Conservation (phyloP, 2,888 invertebrate species). For the Eilema griseolum region DNA sequence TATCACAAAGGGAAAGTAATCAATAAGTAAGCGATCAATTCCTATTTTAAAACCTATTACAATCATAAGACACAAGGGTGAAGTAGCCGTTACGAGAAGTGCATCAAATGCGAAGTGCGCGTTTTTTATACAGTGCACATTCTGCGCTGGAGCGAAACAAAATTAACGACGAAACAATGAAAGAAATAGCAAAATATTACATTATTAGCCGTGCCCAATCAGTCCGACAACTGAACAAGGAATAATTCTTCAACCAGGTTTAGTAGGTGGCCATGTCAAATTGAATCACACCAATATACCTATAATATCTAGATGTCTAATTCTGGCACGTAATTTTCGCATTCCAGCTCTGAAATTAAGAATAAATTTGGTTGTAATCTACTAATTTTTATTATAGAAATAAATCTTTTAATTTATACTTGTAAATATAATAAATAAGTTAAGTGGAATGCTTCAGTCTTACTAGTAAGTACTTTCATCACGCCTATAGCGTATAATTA, state of each 20-base stretch:
- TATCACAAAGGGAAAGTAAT: too few relatives aligned
- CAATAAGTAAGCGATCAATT: too few relatives aligned
- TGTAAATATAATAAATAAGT: constrained; percentile 40
- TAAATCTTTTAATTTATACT: constrained; percentile 25
- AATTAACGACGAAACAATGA: too few relatives aligned
- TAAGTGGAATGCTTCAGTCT: constrained; percentile 83
- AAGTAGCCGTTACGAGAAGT: too few relatives aligned
- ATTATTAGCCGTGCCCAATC: neutral
- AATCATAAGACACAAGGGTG: too few relatives aligned
- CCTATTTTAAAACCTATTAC: too few relatives aligned
- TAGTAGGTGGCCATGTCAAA: neutral
- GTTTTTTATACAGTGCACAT: too few relatives aligned
- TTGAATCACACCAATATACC: constrained; percentile 14
- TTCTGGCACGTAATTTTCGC: constrained; percentile 59
- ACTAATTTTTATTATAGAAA: constrained; percentile 17
- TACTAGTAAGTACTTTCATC: constrained; percentile 71
- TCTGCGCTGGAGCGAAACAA: too few relatives aligned
- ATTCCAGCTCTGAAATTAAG: constrained; percentile 32
- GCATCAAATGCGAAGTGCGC: too few relatives aligned
- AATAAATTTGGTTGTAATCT: constrained; percentile 27
- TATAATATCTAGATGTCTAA: constrained; percentile 42
- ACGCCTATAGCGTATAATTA: constrained; percentile 37
- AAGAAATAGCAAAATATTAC: neutral
- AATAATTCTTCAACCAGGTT: neutral
- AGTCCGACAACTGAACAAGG: neutral